Evolutionary conservation across 2,888 invertebrate genomes (phyloP).

Genomic region (Sclerodermus sp.): DNA sequence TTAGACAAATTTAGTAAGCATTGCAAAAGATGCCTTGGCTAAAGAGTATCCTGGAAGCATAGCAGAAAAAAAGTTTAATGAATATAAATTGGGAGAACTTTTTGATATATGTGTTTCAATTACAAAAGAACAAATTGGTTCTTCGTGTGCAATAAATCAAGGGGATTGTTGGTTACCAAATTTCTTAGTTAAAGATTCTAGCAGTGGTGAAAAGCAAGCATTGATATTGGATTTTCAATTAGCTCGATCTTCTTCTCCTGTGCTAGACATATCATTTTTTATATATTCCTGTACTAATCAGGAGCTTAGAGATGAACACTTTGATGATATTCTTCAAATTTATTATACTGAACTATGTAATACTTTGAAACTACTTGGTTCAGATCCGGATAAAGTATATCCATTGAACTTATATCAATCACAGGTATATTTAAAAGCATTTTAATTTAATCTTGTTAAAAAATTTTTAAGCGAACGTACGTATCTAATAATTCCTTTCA

Average conservation of each 20-base stretch:
- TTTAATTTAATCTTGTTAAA: neutral
- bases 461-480: neutral
- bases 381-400: constrained; percentile 63
- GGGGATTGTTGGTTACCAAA: constrained; percentile 80
- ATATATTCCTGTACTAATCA: constrained; percentile 67
- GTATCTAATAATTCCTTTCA: neutral
- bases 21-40: constrained; percentile 67
- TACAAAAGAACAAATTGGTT: constrained; percentile 50
- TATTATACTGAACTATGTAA: constrained; percentile 64
- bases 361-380: constrained; percentile 65
- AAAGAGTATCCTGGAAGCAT: constrained; percentile 65
- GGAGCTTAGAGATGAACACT: constrained; percentile 62
- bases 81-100: constrained; percentile 61
- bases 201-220: constrained; percentile 48
- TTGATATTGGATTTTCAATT: constrained; percentile 74
- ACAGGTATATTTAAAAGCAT: constrained; percentile 59
- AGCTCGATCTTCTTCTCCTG: constrained; percentile 62
- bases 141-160: constrained; percentile 65
- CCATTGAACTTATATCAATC: constrained; percentile 60
- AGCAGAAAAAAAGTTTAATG: constrained; percentile 63
- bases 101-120: constrained; percentile 60
- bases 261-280: constrained; percentile 65
- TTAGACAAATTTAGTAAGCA: constrained; percentile 26
- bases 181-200: constrained; percentile 63
- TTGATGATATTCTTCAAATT: constrained; percentile 63